Base-by-base conservation (phyloP, 2,113 vertebrate genomes). In the Spermophilus dauricus region DNA sequence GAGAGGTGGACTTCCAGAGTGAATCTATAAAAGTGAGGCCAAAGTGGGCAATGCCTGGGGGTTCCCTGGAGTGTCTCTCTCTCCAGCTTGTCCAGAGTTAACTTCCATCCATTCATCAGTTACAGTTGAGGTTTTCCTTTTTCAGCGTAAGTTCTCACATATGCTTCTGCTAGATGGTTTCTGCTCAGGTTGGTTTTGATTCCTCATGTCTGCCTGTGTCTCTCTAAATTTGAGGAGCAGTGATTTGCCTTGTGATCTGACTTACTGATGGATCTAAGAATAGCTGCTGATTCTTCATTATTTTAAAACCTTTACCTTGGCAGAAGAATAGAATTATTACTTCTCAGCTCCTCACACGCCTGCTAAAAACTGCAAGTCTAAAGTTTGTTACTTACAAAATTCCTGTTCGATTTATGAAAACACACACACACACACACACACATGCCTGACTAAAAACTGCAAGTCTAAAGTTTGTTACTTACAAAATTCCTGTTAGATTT, bases 41-140 rank as follows among this genome's bases (percentile, higher is more conserved):
- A n/a, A n/a, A n/a, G 1, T 5, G 5, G 13, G 11, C n/a, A 6
- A 37, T 77, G 30, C 20, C 34, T 16, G 26, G 4, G 26, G 4
- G 18, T 42, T 1, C 16, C 42, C 22, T 32, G 56, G 34, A 73
- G n/a, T 17, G 67, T 42, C 80, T 32, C n/a, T 42, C 16, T 69
- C 11, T 39, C 73, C 56, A 5, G 17, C 26, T 26, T 93, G 32
- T 56, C 18, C 20, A 53, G 20, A 24, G 51, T 72, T 45, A 51
- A 76, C 34, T 5, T 9, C 80, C n/a, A 63, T 65, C 26, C 56
- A 70, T 9, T 83, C 26, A 26, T 61, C 78, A 22, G 13, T 51
- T 53, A 72, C 1, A 28, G 18, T 81, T 82, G 14, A 7, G 17
- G 30, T 16, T 73, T 65, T 37, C n/a, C 73, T 56, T 0, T 10